phyloP scores from a whole-genome alignment of 2,113 vertebrate species.

The Microcebus jonahi region DNA sequence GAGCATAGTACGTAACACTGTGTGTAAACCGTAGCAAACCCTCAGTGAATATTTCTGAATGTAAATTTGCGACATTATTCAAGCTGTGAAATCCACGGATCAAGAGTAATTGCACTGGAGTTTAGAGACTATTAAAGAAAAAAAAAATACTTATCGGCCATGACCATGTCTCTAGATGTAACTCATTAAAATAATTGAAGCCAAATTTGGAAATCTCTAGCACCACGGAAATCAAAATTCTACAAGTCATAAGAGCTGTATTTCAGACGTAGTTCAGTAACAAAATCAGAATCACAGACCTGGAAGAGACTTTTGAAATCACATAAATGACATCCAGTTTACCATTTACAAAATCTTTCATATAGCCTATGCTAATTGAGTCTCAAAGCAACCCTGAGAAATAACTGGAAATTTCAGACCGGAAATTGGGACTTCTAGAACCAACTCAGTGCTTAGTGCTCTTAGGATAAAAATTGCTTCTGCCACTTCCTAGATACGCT shows the following conservation, averaged over 20 bases:
- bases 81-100: background rate
- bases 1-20: background rate
- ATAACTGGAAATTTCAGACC: background rate
- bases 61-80: conserved; percentile 44
- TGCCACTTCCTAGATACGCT: background rate
- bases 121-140: conserved; percentile 57
- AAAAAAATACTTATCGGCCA: background rate
- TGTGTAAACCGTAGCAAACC: background rate
- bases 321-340: background rate
- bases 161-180: conserved; percentile 7
- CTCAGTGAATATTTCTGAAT: conserved; percentile 25
- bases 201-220: background rate
- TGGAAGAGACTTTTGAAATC: background rate
- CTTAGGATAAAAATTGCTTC: background rate
- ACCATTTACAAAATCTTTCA: background rate
- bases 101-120: conserved; percentile 52
- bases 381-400: background rate
- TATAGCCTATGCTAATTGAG: background rate
- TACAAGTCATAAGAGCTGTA: background rate
- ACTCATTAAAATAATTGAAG: conserved; percentile 29
- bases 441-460: background rate
- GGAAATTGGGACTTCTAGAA: background rate
- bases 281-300: background rate
- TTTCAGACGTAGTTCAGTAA: background rate
- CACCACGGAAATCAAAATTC: background rate